Conservation (phyloP, 2,888 invertebrate species). For the Adela reaumurella region DNA sequence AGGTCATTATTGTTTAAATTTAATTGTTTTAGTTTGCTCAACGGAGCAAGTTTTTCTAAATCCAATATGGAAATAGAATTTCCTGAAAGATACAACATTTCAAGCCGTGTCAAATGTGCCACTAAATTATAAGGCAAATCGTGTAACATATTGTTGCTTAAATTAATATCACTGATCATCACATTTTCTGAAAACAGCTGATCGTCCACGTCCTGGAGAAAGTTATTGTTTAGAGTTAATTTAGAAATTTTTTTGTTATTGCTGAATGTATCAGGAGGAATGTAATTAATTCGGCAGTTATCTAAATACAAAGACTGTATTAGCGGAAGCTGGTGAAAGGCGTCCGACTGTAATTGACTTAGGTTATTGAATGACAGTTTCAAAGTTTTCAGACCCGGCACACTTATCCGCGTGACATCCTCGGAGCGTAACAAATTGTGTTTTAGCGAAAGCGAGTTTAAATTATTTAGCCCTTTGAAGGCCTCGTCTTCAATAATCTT, state of each 20-base stretch:
- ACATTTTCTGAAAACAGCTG: conserved; percentile 66
- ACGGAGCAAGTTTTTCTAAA: conserved; percentile 50
- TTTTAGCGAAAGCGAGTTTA: conserved; percentile 75
- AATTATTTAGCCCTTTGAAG: conserved; percentile 70
- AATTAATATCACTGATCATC: conserved; percentile 68
- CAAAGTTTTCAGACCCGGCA: conserved; percentile 71
- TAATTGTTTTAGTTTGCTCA: conserved; percentile 34
- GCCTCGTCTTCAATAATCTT: conserved; percentile 70
- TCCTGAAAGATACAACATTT: conserved; percentile 65
- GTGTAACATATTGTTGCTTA: conserved; percentile 70
- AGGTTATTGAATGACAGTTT: conserved; percentile 77
- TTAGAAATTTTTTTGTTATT: conserved; percentile 71
- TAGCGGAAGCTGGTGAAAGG: conserved; percentile 72
- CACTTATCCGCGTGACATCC: conserved; percentile 68
- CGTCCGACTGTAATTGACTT: conserved; percentile 64
- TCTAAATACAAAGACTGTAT: conserved; percentile 70
- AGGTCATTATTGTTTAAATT: conserved; percentile 44
- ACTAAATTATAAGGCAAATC: conserved; percentile 76
- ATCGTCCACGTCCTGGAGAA: conserved; percentile 61
- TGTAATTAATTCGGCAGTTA: conserved; percentile 63
- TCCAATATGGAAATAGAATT: conserved; percentile 70
- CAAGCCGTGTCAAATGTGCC: conserved; percentile 68
- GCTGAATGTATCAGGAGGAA: conserved; percentile 68
- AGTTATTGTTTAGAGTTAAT: conserved; percentile 72
- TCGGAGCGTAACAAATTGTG: conserved; percentile 66